A percentile compares a stretch with the other conserved stretches of the same genome.
Conservation (phyloP, 2,888 invertebrate genomes). For the Lasioglossum villosulum region DNA sequence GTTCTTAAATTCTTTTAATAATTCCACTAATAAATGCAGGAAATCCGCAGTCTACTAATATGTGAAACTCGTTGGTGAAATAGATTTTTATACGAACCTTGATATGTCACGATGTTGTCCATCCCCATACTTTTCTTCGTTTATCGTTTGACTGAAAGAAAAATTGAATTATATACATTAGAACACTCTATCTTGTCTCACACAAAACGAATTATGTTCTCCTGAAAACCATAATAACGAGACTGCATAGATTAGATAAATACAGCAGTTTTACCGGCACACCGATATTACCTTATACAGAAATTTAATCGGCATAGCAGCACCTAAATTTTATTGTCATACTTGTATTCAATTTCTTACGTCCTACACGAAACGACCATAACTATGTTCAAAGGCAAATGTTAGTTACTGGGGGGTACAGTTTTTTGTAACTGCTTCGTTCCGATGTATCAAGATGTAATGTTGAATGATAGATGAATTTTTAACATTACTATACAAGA, state of each 20-base stretch:
- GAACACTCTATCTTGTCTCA: slow-evolving; percentile 14
- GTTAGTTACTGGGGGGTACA: slow-evolving; percentile 4
- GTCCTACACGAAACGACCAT: background rate
- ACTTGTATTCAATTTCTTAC: slow-evolving; percentile 3
- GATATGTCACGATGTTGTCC: slow-evolving; percentile 86
- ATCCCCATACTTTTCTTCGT: slow-evolving; percentile 88
- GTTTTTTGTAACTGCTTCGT: slow-evolving; percentile 14
- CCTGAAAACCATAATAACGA: slow-evolving; percentile 10
- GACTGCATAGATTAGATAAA: slow-evolving; percentile 17
- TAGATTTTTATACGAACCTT: slow-evolving; percentile 83
- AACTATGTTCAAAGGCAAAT: background rate
- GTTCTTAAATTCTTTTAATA: background rate
- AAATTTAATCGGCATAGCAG: slow-evolving; percentile 42
- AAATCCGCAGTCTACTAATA: background rate
- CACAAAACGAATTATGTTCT: slow-evolving; percentile 9
- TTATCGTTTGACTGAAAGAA: slow-evolving; percentile 88
- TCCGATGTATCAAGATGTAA: slow-evolving; percentile 10
- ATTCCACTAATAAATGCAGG: background rate
- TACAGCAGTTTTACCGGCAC: slow-evolving; percentile 19
- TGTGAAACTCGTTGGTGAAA: background rate
- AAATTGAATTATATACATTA: slow-evolving; percentile 54
- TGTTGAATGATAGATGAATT: slow-evolving; percentile 7
- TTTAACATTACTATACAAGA: slow-evolving; percentile 9
- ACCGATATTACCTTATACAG: slow-evolving; percentile 45
- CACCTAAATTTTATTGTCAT: slow-evolving; percentile 28